Evolutionary conservation across 2,888 invertebrate species (phyloP).

Genomic region (Ischnura elegans): DNA sequence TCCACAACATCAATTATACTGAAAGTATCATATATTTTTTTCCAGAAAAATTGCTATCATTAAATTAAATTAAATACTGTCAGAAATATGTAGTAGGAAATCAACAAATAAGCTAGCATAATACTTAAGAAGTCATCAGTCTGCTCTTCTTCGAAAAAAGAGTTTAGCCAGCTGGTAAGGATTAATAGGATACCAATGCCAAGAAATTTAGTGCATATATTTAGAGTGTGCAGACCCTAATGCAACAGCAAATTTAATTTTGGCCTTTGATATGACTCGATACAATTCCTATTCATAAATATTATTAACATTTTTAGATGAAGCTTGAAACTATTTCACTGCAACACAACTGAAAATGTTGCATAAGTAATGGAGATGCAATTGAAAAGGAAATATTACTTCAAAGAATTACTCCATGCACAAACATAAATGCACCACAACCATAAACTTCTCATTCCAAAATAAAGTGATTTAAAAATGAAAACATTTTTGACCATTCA

Average conservation of each 20-base stretch:
- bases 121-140: not conserved
- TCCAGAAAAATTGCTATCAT: not conserved
- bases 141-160: not conserved
- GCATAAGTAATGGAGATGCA: not conserved
- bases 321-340: too few relatives aligned
- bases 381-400: not conserved
- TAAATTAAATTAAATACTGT: not conserved
- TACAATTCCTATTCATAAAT: not conserved
- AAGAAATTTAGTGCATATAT: not conserved
- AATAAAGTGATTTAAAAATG: not conserved
- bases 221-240: too few relatives aligned
- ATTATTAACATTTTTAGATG: not conserved
- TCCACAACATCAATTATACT: not conserved
- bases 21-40: not conserved
- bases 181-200: not conserved
- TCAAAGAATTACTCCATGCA: not conserved
- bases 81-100: not conserved
- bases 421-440: conserved; percentile 16
- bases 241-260: not conserved
- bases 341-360: too few relatives aligned
- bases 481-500: not conserved
- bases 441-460: not conserved
- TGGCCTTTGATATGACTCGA: not conserved
- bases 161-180: not conserved
- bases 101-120: not conserved